Evolutionary conservation across 2,888 invertebrate species (phyloP).

Genomic region (Hirtodrosophila confusa): DNA sequence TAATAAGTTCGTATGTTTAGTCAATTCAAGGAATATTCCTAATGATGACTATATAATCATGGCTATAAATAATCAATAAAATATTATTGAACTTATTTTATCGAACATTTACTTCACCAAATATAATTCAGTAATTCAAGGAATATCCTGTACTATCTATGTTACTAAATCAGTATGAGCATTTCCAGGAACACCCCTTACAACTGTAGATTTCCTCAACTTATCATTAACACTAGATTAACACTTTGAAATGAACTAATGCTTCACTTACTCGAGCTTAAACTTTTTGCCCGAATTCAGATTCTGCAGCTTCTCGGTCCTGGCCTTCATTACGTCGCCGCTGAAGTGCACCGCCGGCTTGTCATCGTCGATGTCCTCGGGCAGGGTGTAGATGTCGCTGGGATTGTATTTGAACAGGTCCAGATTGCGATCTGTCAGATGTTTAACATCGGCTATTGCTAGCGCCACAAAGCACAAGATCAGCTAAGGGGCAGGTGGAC

Average conservation of each 20-base stretch:
- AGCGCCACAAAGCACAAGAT: constrained; percentile 73
- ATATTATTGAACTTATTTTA: too few relatives aligned
- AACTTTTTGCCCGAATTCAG: constrained; percentile 82
- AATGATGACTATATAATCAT: too few relatives aligned
- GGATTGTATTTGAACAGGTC: constrained; percentile 83
- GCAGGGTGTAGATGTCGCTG: constrained; percentile 81
- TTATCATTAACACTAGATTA: too few relatives aligned
- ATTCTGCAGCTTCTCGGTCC: constrained; percentile 80
- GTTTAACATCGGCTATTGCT: constrained; percentile 78
- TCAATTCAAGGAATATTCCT: too few relatives aligned
- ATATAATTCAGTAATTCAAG: too few relatives aligned
- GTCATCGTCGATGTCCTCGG: constrained; percentile 83
- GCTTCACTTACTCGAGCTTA: constrained; percentile 81
- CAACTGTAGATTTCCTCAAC: too few relatives aligned
- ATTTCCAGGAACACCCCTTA: too few relatives aligned
- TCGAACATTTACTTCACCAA: too few relatives aligned
- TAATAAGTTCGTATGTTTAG: too few relatives aligned
- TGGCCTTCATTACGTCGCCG: constrained; percentile 83
- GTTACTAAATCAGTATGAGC: too few relatives aligned
- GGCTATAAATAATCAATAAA: too few relatives aligned
- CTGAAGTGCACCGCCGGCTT: constrained; percentile 81
- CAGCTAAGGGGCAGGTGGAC: constrained; percentile 38
- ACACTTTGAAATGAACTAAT: not conserved
- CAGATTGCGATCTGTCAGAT: constrained; percentile 77
- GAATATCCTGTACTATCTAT: too few relatives aligned